Percentiles rank a stretch among this genome's conserved stretches.
phyloP scores from a whole-genome alignment of 2,797 vertebrate species.

The Tapirus indicus region DNA sequence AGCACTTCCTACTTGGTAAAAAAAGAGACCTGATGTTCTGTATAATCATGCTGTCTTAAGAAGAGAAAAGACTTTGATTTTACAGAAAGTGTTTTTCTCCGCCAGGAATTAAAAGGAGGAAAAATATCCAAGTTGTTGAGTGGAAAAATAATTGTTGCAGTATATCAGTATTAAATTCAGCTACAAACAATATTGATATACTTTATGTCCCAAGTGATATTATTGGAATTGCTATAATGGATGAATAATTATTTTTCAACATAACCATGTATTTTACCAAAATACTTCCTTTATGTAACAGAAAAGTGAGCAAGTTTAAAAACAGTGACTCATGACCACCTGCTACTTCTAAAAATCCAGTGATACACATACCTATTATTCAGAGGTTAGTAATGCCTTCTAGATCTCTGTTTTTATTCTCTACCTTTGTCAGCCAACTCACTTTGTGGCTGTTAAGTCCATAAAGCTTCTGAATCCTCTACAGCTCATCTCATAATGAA shows the following conservation, averaged over 20 bases:
- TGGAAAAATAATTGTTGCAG: slow-evolving; percentile 28
- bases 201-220: slow-evolving; percentile 8
- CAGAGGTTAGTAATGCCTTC: slow-evolving; percentile 85
- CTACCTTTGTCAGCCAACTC: slow-evolving; percentile 85
- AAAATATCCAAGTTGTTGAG: not conserved
- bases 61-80: slow-evolving; percentile 36
- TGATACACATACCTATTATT: slow-evolving; percentile 85
- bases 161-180: slow-evolving; percentile 50
- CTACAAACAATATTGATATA: slow-evolving; percentile 5
- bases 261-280: slow-evolving; percentile 67
- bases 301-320: slow-evolving; percentile 75
- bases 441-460: slow-evolving; percentile 78
- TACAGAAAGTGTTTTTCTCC: not conserved
- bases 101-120: not conserved
- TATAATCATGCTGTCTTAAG: not conserved
- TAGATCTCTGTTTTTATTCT: slow-evolving; percentile 88
- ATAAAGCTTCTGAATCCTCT: slow-evolving; percentile 79
- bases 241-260: slow-evolving; percentile 62
- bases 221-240: slow-evolving; percentile 8
- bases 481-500: slow-evolving; percentile 77
- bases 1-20: not conserved
- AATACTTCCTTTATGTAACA: slow-evolving; percentile 73
- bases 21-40: not conserved
- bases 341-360: slow-evolving; percentile 66
- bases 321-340: slow-evolving; percentile 79